Conservation (phyloP, 2,113 vertebrate species). For the Pogona vitticeps region DNA sequence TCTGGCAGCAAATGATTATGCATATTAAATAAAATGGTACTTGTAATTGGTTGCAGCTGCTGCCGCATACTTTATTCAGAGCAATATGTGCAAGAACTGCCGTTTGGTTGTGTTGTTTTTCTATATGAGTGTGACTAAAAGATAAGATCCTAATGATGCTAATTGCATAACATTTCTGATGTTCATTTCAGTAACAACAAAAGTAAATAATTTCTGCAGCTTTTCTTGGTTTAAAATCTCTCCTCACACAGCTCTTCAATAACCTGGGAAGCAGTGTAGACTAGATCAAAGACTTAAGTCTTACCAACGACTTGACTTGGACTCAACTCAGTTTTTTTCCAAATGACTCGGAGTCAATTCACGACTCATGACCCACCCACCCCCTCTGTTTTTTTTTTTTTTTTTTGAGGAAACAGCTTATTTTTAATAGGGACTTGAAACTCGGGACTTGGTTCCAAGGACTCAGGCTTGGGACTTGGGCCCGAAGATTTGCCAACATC, state of each 20-base stretch:
- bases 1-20: background rate
- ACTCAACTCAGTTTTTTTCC: no score
- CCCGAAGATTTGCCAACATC: no score
- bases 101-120: background rate
- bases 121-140: background rate
- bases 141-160: background rate
- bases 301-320: no score
- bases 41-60: conserved; percentile 8
- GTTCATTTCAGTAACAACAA: background rate
- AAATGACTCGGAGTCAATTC: no score
- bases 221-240: background rate
- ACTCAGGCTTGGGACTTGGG: no score
- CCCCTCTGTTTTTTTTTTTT: no score
- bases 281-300: no score
- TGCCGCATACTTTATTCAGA: background rate
- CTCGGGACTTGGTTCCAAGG: no score
- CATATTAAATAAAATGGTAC: conserved; percentile 6
- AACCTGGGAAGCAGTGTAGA: background rate
- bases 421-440: no score
- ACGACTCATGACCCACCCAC: no score
- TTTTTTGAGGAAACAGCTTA: no score
- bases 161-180: background rate
- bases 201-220: background rate
- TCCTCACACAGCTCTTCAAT: background rate
- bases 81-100: background rate